Base-by-base conservation (phyloP, 2,113 vertebrate species). In the Phrynosoma platyrhinos region DNA sequence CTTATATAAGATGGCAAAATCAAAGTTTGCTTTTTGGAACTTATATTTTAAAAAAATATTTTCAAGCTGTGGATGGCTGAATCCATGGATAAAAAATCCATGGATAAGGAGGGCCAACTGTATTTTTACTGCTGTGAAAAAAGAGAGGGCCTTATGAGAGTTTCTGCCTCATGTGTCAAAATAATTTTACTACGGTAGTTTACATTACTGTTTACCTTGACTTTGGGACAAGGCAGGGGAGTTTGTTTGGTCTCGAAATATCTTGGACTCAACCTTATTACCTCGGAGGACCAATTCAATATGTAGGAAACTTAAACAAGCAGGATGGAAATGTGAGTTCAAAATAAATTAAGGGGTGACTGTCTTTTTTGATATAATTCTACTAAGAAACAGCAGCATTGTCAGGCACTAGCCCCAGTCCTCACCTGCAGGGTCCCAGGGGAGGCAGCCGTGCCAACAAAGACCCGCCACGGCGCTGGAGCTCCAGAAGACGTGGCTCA, bases 391-490 rank as follows among this genome's bases (percentile, higher is more conserved):
- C 23, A 80, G 84, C 13, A 72, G 21, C 30, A 13, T 30, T 69
- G 42, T n/a, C 4, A 23, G n/a, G 12, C 42, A 42, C 13, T 14
- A 55, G 32, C 47, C 13, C 23, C 30, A 42, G 3, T 40, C 47
- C 91, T 10, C 94, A 96, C 96, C 95, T 96, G 93, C 91, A 91
- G 89, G 94, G 93, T 72, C 94, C 93, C 14, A 91, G 91, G 20
- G 93, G 92, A 1, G 96, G 96, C 83, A 98, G 93, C 40, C 96
- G 97, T n/a, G 98, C 98, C 32, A 98, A 95, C 96, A 98, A 97
- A 52, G 98, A 96, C 5, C 98, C 98, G 7, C 98, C 98, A 3
- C 97, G 97, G 85, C 96, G 95, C 94, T 98, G 98, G 55, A 98
- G 96, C 4, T 97, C 97, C 0, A 96, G 97, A 72, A 98, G 84